A percentile compares a stretch with the other conserved stretches of the same genome.
Evolutionary conservation across 2,113 vertebrate genomes (phyloP).

Genomic region (Myiopsitta monachus): DNA sequence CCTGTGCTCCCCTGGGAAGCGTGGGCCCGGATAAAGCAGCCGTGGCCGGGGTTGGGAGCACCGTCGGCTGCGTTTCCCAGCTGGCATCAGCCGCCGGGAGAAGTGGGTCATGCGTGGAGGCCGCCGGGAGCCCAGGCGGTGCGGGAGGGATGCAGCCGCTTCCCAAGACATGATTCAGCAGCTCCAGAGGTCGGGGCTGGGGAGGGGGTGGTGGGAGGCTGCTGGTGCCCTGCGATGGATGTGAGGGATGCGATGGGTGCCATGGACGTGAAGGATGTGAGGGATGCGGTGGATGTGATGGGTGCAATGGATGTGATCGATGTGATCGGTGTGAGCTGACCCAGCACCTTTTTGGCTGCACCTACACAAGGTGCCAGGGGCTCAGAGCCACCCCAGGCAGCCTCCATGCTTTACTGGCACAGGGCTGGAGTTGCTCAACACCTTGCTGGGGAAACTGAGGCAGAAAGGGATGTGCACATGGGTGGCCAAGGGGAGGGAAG

Average conservation of each 20-base stretch:
- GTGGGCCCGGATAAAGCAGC: not conserved
- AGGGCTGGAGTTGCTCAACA: rapidly evolving
- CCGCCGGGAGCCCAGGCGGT: not conserved
- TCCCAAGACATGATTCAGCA: slow-evolving; percentile 44
- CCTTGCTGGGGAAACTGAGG: slow-evolving; percentile 9
- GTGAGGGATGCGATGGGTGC: not conserved
- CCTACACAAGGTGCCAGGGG: rapidly evolving
- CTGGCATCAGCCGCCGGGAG: slow-evolving; percentile 19
- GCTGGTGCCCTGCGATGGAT: not conserved
- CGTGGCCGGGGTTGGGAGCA: not conserved
- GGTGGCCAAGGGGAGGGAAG: not conserved
- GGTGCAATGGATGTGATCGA: not conserved
- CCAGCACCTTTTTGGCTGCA: rapidly evolving
- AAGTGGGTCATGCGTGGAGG: slow-evolving; percentile 63
- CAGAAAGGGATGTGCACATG: not conserved
- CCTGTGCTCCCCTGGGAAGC: not conserved
- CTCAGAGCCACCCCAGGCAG: not conserved
- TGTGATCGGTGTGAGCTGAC: not conserved
- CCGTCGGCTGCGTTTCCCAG: not conserved
- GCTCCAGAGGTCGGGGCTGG: not conserved
- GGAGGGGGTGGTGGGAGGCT: not conserved
- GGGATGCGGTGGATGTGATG: not conserved
- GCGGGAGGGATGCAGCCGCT: not conserved
- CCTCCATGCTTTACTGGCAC: rapidly evolving
- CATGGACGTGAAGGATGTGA: not conserved